Base-by-base conservation (phyloP, 1,140 invertebrate genomes). In the Solenopsis invicta region DNA sequence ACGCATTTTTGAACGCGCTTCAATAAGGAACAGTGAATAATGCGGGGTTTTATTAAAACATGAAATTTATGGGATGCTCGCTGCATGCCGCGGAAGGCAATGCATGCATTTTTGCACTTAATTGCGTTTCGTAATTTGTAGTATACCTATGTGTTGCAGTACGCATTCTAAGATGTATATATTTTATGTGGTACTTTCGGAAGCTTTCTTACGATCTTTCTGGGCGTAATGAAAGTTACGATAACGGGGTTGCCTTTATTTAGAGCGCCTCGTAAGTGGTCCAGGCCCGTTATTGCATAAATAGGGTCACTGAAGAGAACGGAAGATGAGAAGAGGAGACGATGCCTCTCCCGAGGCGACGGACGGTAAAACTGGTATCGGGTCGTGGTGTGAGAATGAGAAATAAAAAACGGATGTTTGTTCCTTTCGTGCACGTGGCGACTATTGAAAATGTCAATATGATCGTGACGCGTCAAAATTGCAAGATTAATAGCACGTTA, bases 271-370 rank as follows among this genome's bases (percentile, higher is more conserved):
- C 21, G 48, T 64, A 82, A 82, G 48, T 64, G 34, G 54, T 16
- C 45, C 86, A 72, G 52, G n/a, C 69, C 86, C 81, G 80, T 87
- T 56, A 71, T 81, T 76, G 71, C 81, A 48, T 56, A 56, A 66
- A 21, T 34, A 37, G 29, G 75, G 62, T 52, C 77, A 80, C 29
- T 62, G 52, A 76, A 84, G 81, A 67, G 62, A 41, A 86, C 41
- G 48, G 21, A 52, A 71, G 66, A 45, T 34, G 41, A 75, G 52
- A 78, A 29, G 74, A 89, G 75, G 74, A 74, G 67, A 86, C 21
- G 18, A 62, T 50, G 59, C 13, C 85, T 41, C 24, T 66, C 48
- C 37, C 48, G 62, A 41, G 59, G 80, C 50, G 61, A 74, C 29
- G 67, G 66, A 74, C 29, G 74, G 13, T 24, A 54, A 41, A 29